Evolutionary conservation across 1,140 invertebrate genomes (phyloP).

Genomic region (Trichonephila clavata): DNA sequence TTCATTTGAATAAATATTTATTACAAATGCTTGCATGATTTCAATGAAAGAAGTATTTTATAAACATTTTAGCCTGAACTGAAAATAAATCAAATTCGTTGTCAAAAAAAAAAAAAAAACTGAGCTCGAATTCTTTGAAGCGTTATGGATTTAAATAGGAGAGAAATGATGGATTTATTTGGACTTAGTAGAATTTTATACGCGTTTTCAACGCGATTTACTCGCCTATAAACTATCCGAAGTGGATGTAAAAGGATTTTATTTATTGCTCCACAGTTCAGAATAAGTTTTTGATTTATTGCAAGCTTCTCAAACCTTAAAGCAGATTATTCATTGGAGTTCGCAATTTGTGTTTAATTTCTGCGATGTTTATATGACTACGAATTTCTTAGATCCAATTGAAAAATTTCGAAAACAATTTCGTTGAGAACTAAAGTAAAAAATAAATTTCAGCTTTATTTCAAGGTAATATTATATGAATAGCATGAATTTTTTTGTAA

Average conservation of each 20-base stretch:
- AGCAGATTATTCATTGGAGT: not conserved
- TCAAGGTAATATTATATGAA: too few relatives aligned
- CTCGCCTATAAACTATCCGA: constrained; percentile 60
- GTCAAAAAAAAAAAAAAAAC: not conserved
- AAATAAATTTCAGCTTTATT: too few relatives aligned
- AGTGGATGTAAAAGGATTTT: constrained; percentile 62
- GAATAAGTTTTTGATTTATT: constrained; percentile 53
- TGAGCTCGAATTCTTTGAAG: not conserved
- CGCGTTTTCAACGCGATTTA: constrained; percentile 52
- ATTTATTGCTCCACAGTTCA: constrained; percentile 51
- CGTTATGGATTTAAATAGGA: constrained; percentile 1
- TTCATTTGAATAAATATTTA: too few relatives aligned
- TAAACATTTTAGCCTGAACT: too few relatives aligned
- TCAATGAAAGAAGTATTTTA: too few relatives aligned
- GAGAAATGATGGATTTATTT: constrained; percentile 63
- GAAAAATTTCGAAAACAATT: too few relatives aligned
- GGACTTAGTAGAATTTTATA: constrained; percentile 59
- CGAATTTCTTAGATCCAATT: too few relatives aligned
- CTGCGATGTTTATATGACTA: not conserved
- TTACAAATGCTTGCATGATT: too few relatives aligned
- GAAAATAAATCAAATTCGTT: too few relatives aligned
- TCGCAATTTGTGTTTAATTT: not conserved
- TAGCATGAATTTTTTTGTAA: too few relatives aligned
- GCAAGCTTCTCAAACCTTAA: not conserved
- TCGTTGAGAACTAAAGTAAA: too few relatives aligned